A percentile compares a stretch with the other conserved stretches of the same genome.
Conservation (phyloP, 2,888 invertebrate species). For the Mellilla xanthometata region DNA sequence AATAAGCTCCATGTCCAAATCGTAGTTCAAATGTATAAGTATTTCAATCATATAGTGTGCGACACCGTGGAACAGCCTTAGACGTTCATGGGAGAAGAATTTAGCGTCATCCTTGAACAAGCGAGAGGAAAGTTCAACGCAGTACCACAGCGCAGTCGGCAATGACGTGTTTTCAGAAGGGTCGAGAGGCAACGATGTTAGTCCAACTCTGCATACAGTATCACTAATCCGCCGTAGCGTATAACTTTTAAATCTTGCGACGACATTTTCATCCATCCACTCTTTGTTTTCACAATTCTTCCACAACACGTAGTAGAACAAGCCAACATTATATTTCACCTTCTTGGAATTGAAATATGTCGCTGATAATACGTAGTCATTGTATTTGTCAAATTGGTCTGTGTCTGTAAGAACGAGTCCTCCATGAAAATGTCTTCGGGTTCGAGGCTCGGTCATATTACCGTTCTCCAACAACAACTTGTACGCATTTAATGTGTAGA, state of each 20-base stretch:
- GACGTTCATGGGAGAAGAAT: slow-evolving; percentile 40
- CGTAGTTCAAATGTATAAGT: slow-evolving; percentile 33
- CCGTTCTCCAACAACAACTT: slow-evolving; percentile 38
- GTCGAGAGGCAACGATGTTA: slow-evolving; percentile 41
- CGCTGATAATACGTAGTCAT: slow-evolving; percentile 49
- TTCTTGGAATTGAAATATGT: slow-evolving; percentile 50
- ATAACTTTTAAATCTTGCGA: slow-evolving; percentile 5
- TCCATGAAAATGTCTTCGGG: slow-evolving; percentile 43
- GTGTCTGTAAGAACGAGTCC: slow-evolving; percentile 46
- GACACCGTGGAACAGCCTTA: slow-evolving; percentile 38
- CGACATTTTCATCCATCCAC: slow-evolving; percentile 42
- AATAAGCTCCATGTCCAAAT: slow-evolving; percentile 37
- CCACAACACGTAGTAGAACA: slow-evolving; percentile 50
- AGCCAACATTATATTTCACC: slow-evolving; percentile 43
- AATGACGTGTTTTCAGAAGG: slow-evolving; percentile 37
- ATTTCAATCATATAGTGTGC: slow-evolving; percentile 25
- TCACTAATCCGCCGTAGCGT: too few relatives aligned
- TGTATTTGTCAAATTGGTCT: slow-evolving; percentile 47
- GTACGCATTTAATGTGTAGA: slow-evolving; percentile 48
- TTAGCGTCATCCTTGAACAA: slow-evolving; percentile 42
- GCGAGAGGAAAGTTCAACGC: slow-evolving; percentile 42
- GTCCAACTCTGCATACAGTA: too few relatives aligned
- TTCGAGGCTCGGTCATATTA: slow-evolving; percentile 45
- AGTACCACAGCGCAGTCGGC: slow-evolving; percentile 48
- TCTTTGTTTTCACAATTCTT: slow-evolving; percentile 50